A percentile compares a stretch with the other conserved stretches of the same genome.
phyloP scores from a whole-genome alignment of 2,888 invertebrate genomes.

The Agrilus biguttatus region DNA sequence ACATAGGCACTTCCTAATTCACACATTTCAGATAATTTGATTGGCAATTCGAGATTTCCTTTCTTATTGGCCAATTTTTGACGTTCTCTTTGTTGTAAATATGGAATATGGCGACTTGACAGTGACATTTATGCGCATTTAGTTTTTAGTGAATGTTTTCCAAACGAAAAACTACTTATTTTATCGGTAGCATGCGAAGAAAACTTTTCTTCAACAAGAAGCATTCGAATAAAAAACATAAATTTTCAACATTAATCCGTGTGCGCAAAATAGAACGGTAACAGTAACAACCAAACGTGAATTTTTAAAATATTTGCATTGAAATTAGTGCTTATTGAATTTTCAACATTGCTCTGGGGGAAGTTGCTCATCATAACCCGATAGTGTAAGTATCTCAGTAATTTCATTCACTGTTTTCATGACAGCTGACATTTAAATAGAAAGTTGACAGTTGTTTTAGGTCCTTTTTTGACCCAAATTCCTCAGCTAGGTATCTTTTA shows the following conservation, averaged over 20 bases:
- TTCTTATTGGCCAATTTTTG: too few relatives aligned
- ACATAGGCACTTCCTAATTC: too few relatives aligned
- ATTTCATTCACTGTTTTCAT: conserved; percentile 12
- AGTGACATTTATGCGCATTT: conserved; percentile 32
- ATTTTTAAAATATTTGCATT: conserved; percentile 12
- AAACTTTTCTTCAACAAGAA: too few relatives aligned
- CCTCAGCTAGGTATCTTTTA: conserved; percentile 12
- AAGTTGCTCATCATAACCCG: conserved; percentile 24
- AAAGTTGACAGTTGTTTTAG: conserved; percentile 25
- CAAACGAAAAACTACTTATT: conserved; percentile 1
- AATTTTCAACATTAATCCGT: too few relatives aligned
- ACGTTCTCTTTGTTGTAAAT: conserved; percentile 9
- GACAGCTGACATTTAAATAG: conserved; percentile 26
- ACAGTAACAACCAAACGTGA: too few relatives aligned
- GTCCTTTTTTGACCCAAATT: conserved; percentile 31
- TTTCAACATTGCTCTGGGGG: conserved; percentile 22
- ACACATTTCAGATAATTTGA: too few relatives aligned
- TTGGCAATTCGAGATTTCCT: too few relatives aligned
- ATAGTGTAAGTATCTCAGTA: conserved; percentile 23
- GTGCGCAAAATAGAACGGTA: too few relatives aligned
- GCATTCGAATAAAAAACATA: too few relatives aligned
- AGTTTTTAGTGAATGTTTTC: conserved; percentile 24
- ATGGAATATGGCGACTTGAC: conserved; percentile 28
- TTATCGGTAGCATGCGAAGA: too few relatives aligned
- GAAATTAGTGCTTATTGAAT: conserved; percentile 11